phyloP scores from a whole-genome alignment of 2,797 vertebrate species.

The Otus scops region DNA sequence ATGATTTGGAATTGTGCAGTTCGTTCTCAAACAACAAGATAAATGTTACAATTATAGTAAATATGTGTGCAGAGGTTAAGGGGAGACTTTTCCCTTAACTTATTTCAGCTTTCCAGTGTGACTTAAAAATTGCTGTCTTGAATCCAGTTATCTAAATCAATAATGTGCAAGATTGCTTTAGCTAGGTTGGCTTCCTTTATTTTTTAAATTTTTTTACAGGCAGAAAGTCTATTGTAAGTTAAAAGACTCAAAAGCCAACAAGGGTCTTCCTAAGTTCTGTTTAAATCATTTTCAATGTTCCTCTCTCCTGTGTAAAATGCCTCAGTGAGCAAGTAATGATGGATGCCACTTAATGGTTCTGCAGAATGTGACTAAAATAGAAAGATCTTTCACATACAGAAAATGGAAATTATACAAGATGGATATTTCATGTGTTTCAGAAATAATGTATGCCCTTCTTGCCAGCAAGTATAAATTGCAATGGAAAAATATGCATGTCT shows the following conservation, averaged over 20 bases:
- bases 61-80: not conserved
- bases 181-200: not conserved
- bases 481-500: not conserved
- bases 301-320: not conserved
- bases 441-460: not conserved
- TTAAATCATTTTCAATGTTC: not conserved
- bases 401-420: not conserved
- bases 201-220: not conserved
- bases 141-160: not conserved
- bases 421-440: not conserved
- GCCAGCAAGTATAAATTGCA: not conserved
- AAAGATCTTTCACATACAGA: not conserved
- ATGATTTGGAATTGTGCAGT: not conserved
- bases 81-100: not conserved
- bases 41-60: not conserved
- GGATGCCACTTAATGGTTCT: slow-evolving; percentile 1
- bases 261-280: not conserved
- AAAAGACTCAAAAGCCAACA: not conserved
- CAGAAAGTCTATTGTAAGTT: not conserved
- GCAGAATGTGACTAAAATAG: not conserved
- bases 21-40: not conserved
- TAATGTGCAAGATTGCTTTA: not conserved
- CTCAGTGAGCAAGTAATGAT: not conserved
- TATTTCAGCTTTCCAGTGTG: not conserved
- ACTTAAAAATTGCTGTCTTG: not conserved